These are phyloP conservation scores for Apis florea DNA, from an alignment of 1,140 invertebrate genomes.

Conservation along the genomic window DNA sequence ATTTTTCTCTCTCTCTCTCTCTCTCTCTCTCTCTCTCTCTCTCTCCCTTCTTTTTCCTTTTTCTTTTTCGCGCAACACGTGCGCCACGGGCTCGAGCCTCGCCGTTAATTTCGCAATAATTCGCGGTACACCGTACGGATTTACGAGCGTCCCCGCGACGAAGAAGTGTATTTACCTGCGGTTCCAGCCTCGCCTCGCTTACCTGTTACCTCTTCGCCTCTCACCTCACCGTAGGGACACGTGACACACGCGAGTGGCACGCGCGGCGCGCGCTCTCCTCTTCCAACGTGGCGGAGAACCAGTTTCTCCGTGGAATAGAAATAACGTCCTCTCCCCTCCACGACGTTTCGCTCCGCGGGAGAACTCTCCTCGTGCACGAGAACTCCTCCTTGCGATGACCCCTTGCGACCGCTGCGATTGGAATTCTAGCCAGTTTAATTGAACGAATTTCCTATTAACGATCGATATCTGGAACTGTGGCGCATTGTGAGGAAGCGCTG, in stretches of 20 bases:
- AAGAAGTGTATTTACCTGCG: constrained; percentile 56
- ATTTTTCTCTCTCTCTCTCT: not conserved
- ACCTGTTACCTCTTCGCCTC: constrained; percentile 63
- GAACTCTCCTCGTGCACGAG: not conserved
- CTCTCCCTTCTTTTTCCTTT: no score
- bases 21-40: no score
- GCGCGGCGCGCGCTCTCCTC: constrained; percentile 76
- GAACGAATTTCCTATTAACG: constrained; percentile 21
- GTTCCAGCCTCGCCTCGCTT: constrained; percentile 53
- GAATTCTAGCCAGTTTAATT: constrained; percentile 30
- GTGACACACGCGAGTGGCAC: constrained; percentile 79
- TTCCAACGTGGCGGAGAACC: constrained; percentile 71
- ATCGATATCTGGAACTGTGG: not conserved
- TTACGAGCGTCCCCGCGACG: constrained; percentile 27
- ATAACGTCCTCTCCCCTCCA: constrained; percentile 57
- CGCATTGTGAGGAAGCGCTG: not conserved
- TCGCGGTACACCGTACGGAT: constrained; percentile 9
- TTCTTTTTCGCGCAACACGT: constrained; percentile 19
- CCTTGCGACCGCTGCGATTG: not conserved
- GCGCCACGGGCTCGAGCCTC: not conserved
- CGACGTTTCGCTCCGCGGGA: constrained; percentile 15
- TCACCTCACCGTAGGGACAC: constrained; percentile 66
- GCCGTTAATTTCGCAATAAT: constrained; percentile 38
- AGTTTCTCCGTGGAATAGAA: constrained; percentile 76
- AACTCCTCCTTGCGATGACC: constrained; percentile 30